phyloP scores from a whole-genome alignment of 1,140 invertebrate genomes.

The Caenorhabditis elegans region DNA sequence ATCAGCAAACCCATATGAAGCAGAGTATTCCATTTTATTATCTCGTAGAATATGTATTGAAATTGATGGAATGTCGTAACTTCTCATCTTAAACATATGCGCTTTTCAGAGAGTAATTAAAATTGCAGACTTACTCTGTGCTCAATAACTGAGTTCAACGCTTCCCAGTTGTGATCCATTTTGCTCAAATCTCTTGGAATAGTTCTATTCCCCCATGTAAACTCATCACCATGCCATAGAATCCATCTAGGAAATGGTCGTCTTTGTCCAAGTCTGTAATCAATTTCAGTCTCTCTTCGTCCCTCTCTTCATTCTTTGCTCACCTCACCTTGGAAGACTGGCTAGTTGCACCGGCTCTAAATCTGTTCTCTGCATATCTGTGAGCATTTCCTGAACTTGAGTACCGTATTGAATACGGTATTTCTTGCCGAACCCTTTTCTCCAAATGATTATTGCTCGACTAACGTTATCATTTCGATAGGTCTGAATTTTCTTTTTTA shows the following conservation, averaged over 20 bases:
- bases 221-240: conserved; percentile 29
- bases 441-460: conserved; percentile 29
- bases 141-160: not conserved
- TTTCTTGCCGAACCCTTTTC: conserved; percentile 33
- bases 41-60: not conserved
- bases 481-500: too few species aligned
- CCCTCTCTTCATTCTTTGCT: not conserved
- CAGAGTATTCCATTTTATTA: not conserved
- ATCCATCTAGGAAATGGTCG: conserved; percentile 21
- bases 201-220: conserved; percentile 7
- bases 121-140: not conserved
- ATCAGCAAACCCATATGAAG: conserved; percentile 22
- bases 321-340: conserved; percentile 22
- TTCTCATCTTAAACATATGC: conserved; percentile 10
- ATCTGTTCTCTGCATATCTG: conserved; percentile 20
- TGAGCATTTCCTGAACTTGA: not conserved
- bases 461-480: conserved; percentile 1
- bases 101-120: not conserved
- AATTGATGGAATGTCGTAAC: conserved; percentile 31
- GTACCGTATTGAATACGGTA: conserved; percentile 15
- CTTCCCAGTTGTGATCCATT: conserved; percentile 13
- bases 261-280: not conserved
- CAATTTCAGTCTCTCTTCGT: not conserved
- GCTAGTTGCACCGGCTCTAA: conserved; percentile 6
- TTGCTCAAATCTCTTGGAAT: conserved; percentile 21